Percentiles rank a stretch among this genome's conserved stretches.
Conservation (phyloP, 2,113 vertebrate species). For the Microcebus tavaratra region DNA sequence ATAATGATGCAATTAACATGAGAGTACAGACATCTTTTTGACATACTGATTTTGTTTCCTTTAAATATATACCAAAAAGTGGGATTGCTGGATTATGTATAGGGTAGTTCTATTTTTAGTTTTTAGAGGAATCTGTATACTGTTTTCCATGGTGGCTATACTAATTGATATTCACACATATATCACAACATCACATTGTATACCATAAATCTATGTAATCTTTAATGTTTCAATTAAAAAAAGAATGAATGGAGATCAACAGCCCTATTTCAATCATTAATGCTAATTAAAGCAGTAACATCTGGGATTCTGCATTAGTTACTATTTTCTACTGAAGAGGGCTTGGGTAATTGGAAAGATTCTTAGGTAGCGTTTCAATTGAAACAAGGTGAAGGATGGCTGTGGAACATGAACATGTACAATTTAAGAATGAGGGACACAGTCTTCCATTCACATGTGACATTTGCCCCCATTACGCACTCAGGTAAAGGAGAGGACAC, state of each 20-base stretch:
- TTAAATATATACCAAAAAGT: not conserved
- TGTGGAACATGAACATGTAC: not conserved
- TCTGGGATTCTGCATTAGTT: not conserved
- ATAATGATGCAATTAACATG: not conserved
- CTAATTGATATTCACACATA: not conserved
- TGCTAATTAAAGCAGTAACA: conserved; percentile 7
- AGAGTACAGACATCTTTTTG: not conserved
- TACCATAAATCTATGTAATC: not conserved
- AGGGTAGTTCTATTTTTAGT: not conserved
- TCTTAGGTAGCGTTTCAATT: not conserved
- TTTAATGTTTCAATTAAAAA: not conserved
- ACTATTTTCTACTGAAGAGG: not conserved
- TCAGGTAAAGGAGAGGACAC: not conserved
- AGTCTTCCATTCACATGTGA: accelerated
- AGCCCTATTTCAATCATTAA: not conserved
- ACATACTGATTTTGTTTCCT: not conserved
- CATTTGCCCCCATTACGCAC: not conserved
- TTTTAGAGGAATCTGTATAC: not conserved
- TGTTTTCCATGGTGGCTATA: not conserved
- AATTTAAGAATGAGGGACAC: not conserved
- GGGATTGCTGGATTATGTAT: not conserved
- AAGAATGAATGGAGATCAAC: not conserved
- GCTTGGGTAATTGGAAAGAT: not conserved
- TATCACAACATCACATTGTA: not conserved
- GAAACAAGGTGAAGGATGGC: not conserved